Conservation (phyloP, 2,888 invertebrate species). For the Nephrotoma guestfalica region DNA sequence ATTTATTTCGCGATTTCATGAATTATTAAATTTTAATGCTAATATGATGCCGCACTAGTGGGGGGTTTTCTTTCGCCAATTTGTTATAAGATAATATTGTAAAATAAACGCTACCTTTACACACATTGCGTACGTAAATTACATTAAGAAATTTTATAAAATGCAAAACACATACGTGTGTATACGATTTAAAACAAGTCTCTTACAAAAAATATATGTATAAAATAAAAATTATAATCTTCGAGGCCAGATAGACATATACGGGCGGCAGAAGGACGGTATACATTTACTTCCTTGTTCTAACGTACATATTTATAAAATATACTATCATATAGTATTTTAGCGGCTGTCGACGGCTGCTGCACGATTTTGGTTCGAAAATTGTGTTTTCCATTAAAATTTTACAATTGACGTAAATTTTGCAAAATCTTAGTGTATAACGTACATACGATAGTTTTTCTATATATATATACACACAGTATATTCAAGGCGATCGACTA, state of each 20-base stretch:
- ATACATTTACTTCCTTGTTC: slow-evolving; percentile 1
- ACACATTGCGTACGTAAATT: background rate
- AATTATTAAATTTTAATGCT: background rate
- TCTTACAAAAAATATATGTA: background rate
- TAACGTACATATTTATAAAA: background rate
- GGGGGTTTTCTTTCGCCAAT: background rate
- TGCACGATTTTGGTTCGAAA: background rate
- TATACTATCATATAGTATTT: background rate
- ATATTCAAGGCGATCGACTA: background rate
- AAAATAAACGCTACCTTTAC: background rate
- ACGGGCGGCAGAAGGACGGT: slow-evolving; percentile 4
- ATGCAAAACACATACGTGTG: background rate
- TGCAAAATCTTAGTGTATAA: background rate
- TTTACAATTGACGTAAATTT: background rate
- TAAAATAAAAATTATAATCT: background rate
- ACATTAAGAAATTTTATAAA: background rate
- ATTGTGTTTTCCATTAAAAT: background rate
- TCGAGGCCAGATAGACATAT: slow-evolving; percentile 4
- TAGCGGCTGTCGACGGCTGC: background rate
- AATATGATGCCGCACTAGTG: background rate
- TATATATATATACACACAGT: too few relatives aligned
- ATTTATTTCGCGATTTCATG: background rate
- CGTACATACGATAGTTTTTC: background rate
- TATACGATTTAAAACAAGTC: background rate
- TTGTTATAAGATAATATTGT: background rate